Base-by-base conservation (phyloP, 2,797 vertebrate species). In the Ctenochaetus hawaiiensis region DNA sequence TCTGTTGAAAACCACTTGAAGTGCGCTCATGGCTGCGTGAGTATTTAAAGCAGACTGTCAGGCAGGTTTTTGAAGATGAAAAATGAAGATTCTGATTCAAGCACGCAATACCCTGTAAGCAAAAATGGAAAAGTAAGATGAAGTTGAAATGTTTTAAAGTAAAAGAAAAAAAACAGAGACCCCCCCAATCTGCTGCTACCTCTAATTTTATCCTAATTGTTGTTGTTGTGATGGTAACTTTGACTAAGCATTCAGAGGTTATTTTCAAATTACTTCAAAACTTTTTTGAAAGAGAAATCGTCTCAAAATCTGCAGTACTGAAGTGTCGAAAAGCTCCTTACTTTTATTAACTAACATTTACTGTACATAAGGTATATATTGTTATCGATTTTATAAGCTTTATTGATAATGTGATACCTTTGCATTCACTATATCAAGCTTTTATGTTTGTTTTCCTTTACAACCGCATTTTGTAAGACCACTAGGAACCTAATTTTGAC, bases 151-250 rank as follows among this genome's bases (percentile, higher is more conserved):
- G 61, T 67, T 81, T 26, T 74, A 18, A 79, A 87, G 71, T 86
- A 85, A 68, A 72, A 60, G 43, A 43, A 71, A 26, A 65, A 65
- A 56, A 48, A 92, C 88, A 83, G 88, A 94, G 93, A 94, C 30
- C 30, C 95, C 91, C 94, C 93, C 93, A 96, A 97, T 97, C 96
- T 93, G 96, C 97, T 98, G 97, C 98, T 99, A 99, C 98, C 97
- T 99, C 98, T 96, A 96, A 95, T 96, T 93, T 95, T 93, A 93
- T 91, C 89, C 79, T 92, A 90, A 93, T 91, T 92, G 84, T 94
- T 88, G 84, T 94, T 88, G 73, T 85, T 92, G 70, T 91, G 85
- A 91, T 87, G 69, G 80, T 81, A 78, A 89, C 73, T 83, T 88
- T 81, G 81, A 83, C 57, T 67, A 75, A 89, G 62, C 72, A 71